Conservation (phyloP, 2,797 vertebrate species). For the Phoeniculus purpureus region DNA sequence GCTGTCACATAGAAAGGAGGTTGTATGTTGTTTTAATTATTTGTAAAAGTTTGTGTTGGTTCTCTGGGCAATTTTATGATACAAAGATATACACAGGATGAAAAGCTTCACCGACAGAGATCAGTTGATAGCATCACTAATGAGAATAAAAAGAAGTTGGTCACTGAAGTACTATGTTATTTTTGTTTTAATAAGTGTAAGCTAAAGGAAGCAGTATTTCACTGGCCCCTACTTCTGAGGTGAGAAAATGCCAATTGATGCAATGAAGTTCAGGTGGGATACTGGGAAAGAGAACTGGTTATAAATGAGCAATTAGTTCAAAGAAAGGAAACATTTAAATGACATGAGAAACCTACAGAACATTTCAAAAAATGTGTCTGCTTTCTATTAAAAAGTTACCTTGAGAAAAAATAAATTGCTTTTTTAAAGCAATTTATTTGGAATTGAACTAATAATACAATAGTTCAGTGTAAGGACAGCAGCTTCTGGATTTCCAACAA, state of each 20-base stretch:
- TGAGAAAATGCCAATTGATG: not conserved
- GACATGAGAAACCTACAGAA: not conserved
- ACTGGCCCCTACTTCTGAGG: not conserved
- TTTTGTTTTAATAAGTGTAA: not conserved
- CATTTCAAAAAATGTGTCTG: not conserved
- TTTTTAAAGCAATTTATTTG: not conserved
- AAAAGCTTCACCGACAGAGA: conserved; percentile 18
- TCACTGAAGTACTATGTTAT: not conserved
- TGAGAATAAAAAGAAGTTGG: not conserved
- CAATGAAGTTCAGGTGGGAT: conserved; percentile 3
- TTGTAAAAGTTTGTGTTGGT: not conserved
- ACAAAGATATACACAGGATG: not conserved
- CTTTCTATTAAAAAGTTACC: not conserved
- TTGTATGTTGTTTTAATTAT: not conserved
- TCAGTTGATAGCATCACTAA: conserved; percentile 23
- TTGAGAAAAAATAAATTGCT: not conserved
- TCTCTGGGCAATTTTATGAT: not conserved
- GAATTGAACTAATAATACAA: not conserved
- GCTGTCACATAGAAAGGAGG: not conserved
- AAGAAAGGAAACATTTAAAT: conserved; percentile 25
- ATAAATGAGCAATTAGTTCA: conserved; percentile 8
- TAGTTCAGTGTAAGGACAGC: not conserved
- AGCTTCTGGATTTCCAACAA: not conserved
- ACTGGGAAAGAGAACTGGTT: not conserved
- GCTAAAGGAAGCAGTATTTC: not conserved